phyloP scores from a whole-genome alignment of 2,797 vertebrate genomes.

The Microctenopoma stevenorrisi region DNA sequence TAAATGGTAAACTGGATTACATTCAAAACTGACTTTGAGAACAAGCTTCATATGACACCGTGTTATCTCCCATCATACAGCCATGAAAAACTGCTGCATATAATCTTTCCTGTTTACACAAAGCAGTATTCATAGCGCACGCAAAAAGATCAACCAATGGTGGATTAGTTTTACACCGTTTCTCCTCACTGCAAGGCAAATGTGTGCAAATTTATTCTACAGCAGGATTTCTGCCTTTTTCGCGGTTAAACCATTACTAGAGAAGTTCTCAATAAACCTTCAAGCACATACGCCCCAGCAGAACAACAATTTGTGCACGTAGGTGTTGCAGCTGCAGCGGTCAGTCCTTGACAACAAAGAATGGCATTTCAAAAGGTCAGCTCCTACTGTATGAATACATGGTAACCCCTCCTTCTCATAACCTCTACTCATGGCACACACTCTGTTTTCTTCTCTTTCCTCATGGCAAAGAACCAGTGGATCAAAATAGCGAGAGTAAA shows the following conservation, averaged over 20 bases:
- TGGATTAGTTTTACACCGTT: constrained; percentile 9
- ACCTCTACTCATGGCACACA: constrained; percentile 16
- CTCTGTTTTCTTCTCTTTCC: constrained; percentile 27
- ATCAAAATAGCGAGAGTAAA: not conserved
- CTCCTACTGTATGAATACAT: constrained; percentile 39
- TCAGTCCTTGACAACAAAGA: constrained; percentile 55
- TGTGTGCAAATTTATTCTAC: not conserved
- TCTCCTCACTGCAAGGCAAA: not conserved
- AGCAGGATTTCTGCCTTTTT: not conserved
- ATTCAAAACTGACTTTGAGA: constrained; percentile 36
- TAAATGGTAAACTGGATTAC: constrained; percentile 54
- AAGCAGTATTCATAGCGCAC: constrained; percentile 1
- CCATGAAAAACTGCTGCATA: constrained; percentile 20
- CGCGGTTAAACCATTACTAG: not conserved
- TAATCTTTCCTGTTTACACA: constrained; percentile 25
- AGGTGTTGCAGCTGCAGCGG: constrained; percentile 28
- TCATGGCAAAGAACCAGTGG: constrained; percentile 18
- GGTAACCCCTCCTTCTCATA: constrained; percentile 41
- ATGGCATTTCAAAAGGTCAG: constrained; percentile 79
- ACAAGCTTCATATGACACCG: constrained; percentile 41
- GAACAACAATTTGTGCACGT: constrained; percentile 15
- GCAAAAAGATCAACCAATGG: constrained; percentile 12
- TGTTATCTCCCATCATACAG: constrained; percentile 36
- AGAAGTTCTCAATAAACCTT: constrained; percentile 20
- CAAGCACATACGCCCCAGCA: not conserved